phyloP scores from a whole-genome alignment of 2,888 invertebrate species.

The Nudaria mundana region DNA sequence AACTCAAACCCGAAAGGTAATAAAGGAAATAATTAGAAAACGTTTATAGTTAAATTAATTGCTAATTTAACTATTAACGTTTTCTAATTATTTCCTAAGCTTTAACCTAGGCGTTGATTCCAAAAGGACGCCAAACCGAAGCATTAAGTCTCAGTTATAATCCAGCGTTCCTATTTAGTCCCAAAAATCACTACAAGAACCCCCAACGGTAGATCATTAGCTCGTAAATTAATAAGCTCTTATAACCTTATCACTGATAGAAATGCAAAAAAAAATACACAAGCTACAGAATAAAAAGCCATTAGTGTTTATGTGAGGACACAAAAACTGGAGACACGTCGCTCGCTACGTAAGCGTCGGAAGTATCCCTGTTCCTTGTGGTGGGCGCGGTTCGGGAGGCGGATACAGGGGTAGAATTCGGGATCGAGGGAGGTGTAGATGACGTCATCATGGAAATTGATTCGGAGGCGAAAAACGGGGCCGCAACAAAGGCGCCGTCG shows the following conservation, averaged over 20 bases:
- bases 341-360: constrained; percentile 52
- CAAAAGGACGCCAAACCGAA: no score
- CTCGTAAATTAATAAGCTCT: constrained; percentile 31
- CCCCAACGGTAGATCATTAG: constrained; percentile 28
- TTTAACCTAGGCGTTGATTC: no score
- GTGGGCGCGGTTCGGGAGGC: constrained; percentile 35
- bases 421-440: constrained; percentile 45
- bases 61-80: no score
- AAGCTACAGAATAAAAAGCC: constrained; percentile 36
- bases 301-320: constrained; percentile 41
- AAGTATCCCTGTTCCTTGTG: constrained; percentile 59
- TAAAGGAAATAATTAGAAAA: constrained; percentile 17
- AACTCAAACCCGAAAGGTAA: no score
- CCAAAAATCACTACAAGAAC: constrained; percentile 27
- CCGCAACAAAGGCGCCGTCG: constrained; percentile 67
- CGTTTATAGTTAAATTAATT: no score
- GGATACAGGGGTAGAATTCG: constrained; percentile 22
- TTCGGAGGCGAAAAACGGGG: constrained; percentile 73
- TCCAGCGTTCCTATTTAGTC: no score
- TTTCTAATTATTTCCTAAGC: no score
- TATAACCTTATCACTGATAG: constrained; percentile 34
- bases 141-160: no score
- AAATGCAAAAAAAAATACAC: constrained; percentile 21
- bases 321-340: constrained; percentile 48
- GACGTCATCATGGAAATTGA: constrained; percentile 76